These are phyloP conservation scores for Octopus bimaculoides DNA, from an alignment of 1,140 invertebrate species.

Conservation along the genomic window DNA sequence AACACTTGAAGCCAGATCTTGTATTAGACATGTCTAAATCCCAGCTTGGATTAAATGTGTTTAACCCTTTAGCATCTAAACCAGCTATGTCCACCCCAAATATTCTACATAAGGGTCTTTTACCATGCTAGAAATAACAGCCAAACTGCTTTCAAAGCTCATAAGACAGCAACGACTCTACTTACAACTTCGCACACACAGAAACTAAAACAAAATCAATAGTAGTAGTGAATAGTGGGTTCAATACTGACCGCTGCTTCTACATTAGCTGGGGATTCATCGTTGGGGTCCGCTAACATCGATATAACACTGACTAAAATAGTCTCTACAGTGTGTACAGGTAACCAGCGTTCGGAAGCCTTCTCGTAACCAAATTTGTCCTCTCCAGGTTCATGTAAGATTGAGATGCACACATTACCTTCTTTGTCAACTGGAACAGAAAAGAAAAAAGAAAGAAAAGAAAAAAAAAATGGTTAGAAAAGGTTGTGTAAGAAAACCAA, in stretches of 20 bases:
- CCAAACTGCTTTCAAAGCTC: too few relatives aligned
- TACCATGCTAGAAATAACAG: too few relatives aligned
- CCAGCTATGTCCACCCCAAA: too few relatives aligned
- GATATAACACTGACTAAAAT: slow-evolving; percentile 90
- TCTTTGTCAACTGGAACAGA: slow-evolving; percentile 85
- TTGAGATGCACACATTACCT: slow-evolving; percentile 99
- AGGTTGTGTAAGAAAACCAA: not conserved
- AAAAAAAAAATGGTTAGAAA: not conserved
- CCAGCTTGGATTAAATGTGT: too few relatives aligned
- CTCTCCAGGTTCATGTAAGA: slow-evolving; percentile 98
- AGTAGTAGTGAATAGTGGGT: too few relatives aligned
- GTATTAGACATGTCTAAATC: too few relatives aligned
- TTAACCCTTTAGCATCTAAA: too few relatives aligned
- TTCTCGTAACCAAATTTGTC: slow-evolving; percentile 99
- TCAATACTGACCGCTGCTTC: slow-evolving; percentile 89
- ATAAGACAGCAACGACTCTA: too few relatives aligned
- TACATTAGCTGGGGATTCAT: slow-evolving; percentile 99
- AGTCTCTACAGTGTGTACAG: slow-evolving; percentile 99
- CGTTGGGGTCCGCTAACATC: slow-evolving; percentile 93
- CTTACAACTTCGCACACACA: too few relatives aligned
- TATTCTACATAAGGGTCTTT: too few relatives aligned
- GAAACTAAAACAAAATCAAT: too few relatives aligned
- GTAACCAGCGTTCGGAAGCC: slow-evolving; percentile 97
- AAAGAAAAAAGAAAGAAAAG: not conserved
- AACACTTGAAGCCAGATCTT: too few relatives aligned